Evolutionary conservation across 2,888 invertebrate genomes (phyloP).

Genomic region (Sympetrum striolatum): DNA sequence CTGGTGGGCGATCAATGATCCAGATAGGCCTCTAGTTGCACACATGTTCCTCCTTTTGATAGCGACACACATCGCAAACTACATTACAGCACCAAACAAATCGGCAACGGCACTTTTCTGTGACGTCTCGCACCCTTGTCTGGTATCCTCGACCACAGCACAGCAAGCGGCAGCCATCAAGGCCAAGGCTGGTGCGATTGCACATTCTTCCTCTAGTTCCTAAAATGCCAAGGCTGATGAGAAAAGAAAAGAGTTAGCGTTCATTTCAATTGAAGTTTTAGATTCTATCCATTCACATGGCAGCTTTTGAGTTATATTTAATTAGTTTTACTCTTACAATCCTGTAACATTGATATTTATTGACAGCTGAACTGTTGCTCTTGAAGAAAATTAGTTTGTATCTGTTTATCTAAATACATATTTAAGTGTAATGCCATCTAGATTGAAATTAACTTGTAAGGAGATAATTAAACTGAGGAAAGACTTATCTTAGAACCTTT

Average conservation of each 20-base stretch:
- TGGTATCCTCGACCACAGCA: slow-evolving; percentile 91
- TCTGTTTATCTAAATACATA: not conserved
- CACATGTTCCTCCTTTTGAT: slow-evolving; percentile 81
- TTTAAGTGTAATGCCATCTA: too few species aligned
- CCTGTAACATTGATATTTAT: too few species aligned
- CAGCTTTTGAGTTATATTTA: not conserved
- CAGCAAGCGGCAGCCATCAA: slow-evolving; percentile 84
- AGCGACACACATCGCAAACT: slow-evolving; percentile 81
- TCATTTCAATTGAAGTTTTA: not conserved
- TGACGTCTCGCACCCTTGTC: slow-evolving; percentile 80
- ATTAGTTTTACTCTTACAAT: not conserved
- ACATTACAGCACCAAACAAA: slow-evolving; percentile 94
- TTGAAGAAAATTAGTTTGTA: not conserved
- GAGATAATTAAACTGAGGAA: too few species aligned
- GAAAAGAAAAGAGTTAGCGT: slow-evolving; percentile 26
- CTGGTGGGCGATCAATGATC: not conserved
- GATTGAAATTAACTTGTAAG: too few species aligned
- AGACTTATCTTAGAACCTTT: too few species aligned
- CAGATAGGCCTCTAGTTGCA: slow-evolving; percentile 71
- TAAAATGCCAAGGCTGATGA: slow-evolving; percentile 75
- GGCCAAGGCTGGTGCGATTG: slow-evolving; percentile 82
- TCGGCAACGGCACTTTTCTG: slow-evolving; percentile 87
- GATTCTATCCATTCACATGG: not conserved
- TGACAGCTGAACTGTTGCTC: too few species aligned
- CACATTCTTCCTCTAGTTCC: slow-evolving; percentile 85